A percentile compares a stretch with the other conserved stretches of the same genome.
Conservation (phyloP, 1,140 invertebrate genomes). For the Macrobrachium nipponense region DNA sequence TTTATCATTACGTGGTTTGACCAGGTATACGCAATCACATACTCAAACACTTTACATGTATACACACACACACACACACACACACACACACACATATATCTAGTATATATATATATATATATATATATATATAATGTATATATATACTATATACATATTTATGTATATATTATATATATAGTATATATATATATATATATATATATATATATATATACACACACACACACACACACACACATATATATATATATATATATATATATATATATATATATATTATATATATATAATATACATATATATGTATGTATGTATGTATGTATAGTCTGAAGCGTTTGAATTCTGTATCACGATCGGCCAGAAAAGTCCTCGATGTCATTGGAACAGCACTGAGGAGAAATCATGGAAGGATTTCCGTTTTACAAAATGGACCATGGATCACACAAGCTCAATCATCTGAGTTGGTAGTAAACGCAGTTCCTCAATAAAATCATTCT, state of each 20-base stretch:
- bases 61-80: background rate
- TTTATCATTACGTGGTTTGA: too few species aligned
- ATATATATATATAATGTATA: slow-evolving; percentile 6
- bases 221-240: background rate
- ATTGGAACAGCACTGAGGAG: too few species aligned
- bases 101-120: slow-evolving; percentile 1
- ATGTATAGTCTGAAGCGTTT: background rate
- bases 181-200: slow-evolving; percentile 6
- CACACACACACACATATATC: background rate
- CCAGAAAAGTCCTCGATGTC: too few species aligned
- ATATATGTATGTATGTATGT: background rate
- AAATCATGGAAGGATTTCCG: too few species aligned
- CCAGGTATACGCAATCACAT: too few species aligned
- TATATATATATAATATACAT: slow-evolving; percentile 17
- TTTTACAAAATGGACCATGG: too few species aligned
- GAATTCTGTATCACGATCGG: too few species aligned
- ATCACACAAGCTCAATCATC: too few species aligned
- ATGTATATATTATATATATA: background rate
- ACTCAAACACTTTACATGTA: background rate
- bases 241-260: slow-evolving; percentile 4
- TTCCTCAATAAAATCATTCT: too few species aligned
- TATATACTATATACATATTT: background rate
- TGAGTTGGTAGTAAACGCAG: too few species aligned
- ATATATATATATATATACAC: background rate
- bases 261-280: slow-evolving; percentile 20